phyloP scores from a whole-genome alignment of 2,113 vertebrate genomes.

The Xiphophorus maculatus region DNA sequence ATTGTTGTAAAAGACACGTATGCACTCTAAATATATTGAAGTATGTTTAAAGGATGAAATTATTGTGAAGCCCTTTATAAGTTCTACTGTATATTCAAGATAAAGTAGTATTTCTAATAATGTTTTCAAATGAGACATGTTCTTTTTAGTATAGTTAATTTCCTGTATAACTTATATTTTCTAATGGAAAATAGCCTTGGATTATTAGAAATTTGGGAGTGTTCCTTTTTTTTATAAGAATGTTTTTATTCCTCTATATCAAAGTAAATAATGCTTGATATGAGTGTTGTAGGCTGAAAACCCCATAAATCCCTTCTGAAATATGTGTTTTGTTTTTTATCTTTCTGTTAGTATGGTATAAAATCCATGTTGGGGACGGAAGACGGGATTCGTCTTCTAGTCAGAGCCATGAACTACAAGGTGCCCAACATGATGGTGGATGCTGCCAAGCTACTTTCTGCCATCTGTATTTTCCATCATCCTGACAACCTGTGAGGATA shows the following conservation, averaged over 20 bases:
- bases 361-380: conserved; percentile 87
- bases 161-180: neutral
- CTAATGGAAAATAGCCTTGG: neutral
- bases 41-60: neutral
- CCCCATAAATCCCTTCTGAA: neutral
- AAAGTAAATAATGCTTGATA: neutral
- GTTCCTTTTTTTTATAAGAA: neutral
- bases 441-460: conserved; percentile 87
- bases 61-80: neutral
- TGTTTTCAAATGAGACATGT: neutral
- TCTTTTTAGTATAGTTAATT: neutral
- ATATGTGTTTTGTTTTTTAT: neutral
- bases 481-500: conserved; percentile 86
- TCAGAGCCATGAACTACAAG: conserved; percentile 84
- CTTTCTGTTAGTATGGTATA: conserved; percentile 83
- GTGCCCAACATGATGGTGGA: conserved; percentile 92
- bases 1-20: neutral
- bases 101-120: too few species aligned
- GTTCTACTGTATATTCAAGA: too few species aligned
- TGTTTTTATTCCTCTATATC: neutral
- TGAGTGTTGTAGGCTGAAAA: neutral
- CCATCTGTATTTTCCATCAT: conserved; percentile 88
- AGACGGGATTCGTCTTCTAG: conserved; percentile 87
- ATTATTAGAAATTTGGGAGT: neutral
- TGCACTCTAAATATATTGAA: neutral